Conservation (phyloP, 2,888 invertebrate genomes). For the Labia minor region DNA sequence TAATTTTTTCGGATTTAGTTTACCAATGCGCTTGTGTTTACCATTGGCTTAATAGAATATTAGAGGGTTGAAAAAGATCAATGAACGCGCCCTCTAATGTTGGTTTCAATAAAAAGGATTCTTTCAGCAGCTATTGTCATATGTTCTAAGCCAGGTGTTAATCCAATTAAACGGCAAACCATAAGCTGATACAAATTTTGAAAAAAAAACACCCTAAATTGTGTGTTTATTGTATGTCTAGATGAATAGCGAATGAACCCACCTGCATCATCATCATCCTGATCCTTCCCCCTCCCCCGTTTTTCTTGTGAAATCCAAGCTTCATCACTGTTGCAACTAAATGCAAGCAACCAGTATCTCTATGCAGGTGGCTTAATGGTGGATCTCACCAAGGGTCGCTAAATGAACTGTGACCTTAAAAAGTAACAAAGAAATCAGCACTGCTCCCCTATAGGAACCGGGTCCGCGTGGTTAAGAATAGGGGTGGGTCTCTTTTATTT, state of each 20-base stretch:
- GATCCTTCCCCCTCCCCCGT: not conserved
- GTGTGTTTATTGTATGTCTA: not conserved
- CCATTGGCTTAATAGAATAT: not conserved
- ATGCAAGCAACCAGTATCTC: too few species aligned
- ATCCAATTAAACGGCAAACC: not conserved
- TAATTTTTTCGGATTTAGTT: slow-evolving; percentile 3
- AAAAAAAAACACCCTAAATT: slow-evolving; percentile 3
- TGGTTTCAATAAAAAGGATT: not conserved
- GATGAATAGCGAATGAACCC: not conserved
- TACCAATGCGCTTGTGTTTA: not conserved
- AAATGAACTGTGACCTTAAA: slow-evolving; percentile 13
- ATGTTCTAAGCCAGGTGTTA: not conserved
- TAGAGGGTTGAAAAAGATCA: slow-evolving; percentile 4
- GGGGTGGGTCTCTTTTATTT: slow-evolving; percentile 7
- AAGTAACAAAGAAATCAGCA: not conserved
- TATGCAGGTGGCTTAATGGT: slow-evolving; percentile 4
- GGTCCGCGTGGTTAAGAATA: not conserved
- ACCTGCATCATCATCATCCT: slow-evolving; percentile 4
- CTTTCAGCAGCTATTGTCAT: not conserved
- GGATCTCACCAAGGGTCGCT: not conserved
- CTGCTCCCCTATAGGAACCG: not conserved
- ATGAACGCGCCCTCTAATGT: not conserved
- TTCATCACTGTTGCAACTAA: not conserved
- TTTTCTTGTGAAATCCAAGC: slow-evolving; percentile 2
- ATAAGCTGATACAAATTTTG: slow-evolving; percentile 5